A percentile compares a stretch with the other conserved stretches of the same genome.
Conservation (phyloP, 2,888 invertebrate species). For the Periphyllus acericola region DNA sequence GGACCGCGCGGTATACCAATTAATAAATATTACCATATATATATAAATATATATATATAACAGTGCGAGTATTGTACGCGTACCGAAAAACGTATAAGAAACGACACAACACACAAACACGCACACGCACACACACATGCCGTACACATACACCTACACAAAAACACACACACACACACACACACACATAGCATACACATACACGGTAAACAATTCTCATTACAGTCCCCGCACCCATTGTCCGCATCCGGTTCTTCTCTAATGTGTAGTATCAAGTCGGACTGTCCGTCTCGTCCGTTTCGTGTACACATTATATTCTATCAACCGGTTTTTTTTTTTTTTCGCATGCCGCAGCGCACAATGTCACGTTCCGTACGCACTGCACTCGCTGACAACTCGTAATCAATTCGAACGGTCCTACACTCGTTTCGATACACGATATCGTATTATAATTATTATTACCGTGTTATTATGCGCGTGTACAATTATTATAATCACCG, state of each 20-base stretch:
- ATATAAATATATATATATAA: neutral
- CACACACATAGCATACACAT: neutral
- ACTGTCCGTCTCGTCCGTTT: neutral
- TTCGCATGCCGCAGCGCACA: neutral
- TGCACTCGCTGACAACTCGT: constrained; percentile 6
- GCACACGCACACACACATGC: constrained; percentile 3
- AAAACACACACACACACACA: neutral
- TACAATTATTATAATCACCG: neutral
- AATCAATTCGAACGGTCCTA: constrained; percentile 22
- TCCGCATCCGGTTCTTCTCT: constrained; percentile 39
- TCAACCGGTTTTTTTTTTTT: constrained; percentile 1
- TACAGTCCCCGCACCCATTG: neutral
- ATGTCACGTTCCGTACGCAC: neutral
- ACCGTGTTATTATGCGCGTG: neutral
- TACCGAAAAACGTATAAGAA: too few relatives aligned
- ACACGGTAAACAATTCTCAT: neutral
- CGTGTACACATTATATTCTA: neutral
- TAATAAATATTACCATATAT: neutral
- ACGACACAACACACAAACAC: neutral
- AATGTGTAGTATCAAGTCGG: neutral
- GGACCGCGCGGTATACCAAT: too few relatives aligned
- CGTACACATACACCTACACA: neutral
- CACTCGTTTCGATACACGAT: neutral
- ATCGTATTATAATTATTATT: neutral
- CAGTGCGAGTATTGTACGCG: too few relatives aligned